Evolutionary conservation across 2,888 invertebrate species (phyloP), one percentile per base, ranked within the genome.

Genomic region (Ichneumon xanthorius): DNA sequence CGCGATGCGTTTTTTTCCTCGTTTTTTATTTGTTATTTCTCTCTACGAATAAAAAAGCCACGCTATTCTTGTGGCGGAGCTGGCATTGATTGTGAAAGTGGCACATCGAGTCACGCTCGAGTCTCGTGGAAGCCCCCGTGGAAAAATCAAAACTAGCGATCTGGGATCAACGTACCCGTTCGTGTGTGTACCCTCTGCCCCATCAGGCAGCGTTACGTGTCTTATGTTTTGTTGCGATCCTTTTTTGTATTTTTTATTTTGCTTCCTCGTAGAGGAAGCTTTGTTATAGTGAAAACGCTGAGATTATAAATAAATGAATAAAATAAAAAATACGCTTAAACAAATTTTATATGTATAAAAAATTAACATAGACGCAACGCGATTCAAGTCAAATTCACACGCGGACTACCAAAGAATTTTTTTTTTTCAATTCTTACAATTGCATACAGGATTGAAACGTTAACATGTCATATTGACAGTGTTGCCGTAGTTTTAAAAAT

Each of bases 1-100:
- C 40, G 55, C 61, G 40, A 45, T 40, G 19, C 11, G 50, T 45
- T n/a, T 48, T 45, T 4, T 48, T 3, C 16, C 3, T 48, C 14
- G 1, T 16, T 72, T 40, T 19, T 33, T 37, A 55, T 76, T 70
- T 50, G 67, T 72, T 63, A 78, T 71, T 55, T 79, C 67, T 30
- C 22, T 33, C 16, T 72, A 48, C 58, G 75, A 73, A 84, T 86
- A 83, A 84, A 72, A 86, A 40, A 86, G 65, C 72, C 61, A 84
- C 83, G 71, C 78, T 85, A 80, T 81, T 85, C 82, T 82, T 55
- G 80, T 33, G 50, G 78, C 70, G 82, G 77, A 80, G 77, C 65
- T 72, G 85, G 86, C 86, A 88, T 87, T 87, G 86, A 87, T 88
- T 87, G 88, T 87, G 88, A 88, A 88, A 88, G 88, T 88, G 88